Evolutionary conservation across 2,888 invertebrate species (phyloP).

Genomic region (Seira sanloemensis): DNA sequence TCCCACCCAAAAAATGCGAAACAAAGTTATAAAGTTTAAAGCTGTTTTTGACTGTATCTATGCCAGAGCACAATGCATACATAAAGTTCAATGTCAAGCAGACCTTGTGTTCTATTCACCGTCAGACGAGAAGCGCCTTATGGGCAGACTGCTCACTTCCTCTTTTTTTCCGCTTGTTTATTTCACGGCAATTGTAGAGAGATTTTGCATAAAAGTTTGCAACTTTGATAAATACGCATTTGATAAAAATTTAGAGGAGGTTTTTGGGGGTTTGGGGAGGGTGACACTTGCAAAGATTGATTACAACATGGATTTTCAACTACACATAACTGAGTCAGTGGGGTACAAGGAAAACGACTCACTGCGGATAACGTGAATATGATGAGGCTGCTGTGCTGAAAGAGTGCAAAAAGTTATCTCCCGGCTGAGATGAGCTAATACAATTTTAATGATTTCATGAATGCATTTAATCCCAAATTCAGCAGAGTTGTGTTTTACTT

Average conservation of each 20-base stretch:
- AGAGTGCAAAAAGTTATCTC: not conserved
- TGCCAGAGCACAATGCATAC: conserved; percentile 30
- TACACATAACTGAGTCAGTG: conserved; percentile 7
- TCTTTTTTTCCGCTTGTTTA: conserved; percentile 2
- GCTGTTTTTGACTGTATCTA: conserved; percentile 19
- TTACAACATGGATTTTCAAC: not conserved
- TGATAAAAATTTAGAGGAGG: not conserved
- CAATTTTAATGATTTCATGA: conserved; percentile 3
- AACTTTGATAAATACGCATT: not conserved
- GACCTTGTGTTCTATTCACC: conserved; percentile 32
- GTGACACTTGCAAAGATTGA: conserved; percentile 17
- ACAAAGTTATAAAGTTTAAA: conserved; percentile 16
- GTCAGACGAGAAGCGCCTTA: too few relatives aligned
- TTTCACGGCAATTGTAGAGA: not conserved
- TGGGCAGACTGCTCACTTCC: not conserved
- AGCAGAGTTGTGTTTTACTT: too few relatives aligned
- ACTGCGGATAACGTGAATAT: not conserved
- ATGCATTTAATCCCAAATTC: not conserved
- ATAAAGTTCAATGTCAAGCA: conserved; percentile 52
- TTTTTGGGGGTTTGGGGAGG: not conserved
- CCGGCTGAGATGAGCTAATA: conserved; percentile 8
- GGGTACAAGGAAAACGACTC: not conserved
- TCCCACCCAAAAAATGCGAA: not conserved
- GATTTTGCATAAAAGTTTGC: not conserved
- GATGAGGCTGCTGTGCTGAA: not conserved